Percentiles rank a stretch among this genome's conserved stretches.
Conservation (phyloP, 2,113 vertebrate species). For the Poeciliopsis occidentalis region DNA sequence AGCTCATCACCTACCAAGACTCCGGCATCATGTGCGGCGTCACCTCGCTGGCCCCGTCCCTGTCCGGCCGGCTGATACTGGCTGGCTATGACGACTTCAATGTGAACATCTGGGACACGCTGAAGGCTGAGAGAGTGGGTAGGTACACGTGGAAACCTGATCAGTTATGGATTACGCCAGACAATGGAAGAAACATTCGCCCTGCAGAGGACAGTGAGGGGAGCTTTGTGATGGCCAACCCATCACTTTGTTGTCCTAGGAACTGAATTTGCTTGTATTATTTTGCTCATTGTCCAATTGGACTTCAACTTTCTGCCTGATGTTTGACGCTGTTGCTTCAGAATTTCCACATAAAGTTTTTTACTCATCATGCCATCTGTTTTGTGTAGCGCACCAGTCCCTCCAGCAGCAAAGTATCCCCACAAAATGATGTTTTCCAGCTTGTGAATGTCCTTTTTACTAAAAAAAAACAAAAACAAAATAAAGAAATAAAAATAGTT, state of each 20-base stretch:
- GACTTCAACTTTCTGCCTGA: not conserved
- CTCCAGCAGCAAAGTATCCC: not conserved
- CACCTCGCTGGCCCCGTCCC: conserved; percentile 92
- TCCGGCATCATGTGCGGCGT: conserved; percentile 94
- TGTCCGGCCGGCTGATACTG: conserved; percentile 90
- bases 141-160: conserved; percentile 53
- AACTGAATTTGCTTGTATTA: too few relatives aligned
- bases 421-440: not conserved
- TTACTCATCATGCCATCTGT: too few relatives aligned
- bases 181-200: not conserved
- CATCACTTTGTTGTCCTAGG: too few relatives aligned
- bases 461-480: too few relatives aligned
- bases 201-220: not conserved
- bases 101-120: conserved; percentile 95
- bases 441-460: not conserved
- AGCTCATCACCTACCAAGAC: conserved; percentile 90
- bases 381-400: not conserved
- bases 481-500: too few relatives aligned
- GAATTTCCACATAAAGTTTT: not conserved
- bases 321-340: not conserved
- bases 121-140: conserved; percentile 89
- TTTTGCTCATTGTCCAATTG: too few relatives aligned
- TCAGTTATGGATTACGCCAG: not conserved
- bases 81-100: conserved; percentile 97
- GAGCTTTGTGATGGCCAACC: not conserved